Evolutionary conservation across 2,888 invertebrate species (phyloP).

Genomic region (Nomada flava): DNA sequence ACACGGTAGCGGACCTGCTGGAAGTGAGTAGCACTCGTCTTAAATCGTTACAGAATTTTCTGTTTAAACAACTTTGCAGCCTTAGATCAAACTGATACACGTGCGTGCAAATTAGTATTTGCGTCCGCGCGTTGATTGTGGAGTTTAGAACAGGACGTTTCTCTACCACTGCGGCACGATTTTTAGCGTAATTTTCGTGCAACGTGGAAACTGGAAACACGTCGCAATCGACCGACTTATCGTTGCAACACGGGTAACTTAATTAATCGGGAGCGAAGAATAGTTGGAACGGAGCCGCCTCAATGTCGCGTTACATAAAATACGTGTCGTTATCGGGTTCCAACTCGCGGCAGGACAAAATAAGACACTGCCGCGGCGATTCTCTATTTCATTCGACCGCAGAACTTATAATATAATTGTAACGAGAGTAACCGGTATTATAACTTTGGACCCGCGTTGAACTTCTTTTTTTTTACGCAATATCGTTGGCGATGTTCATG

Average conservation of each 20-base stretch:
- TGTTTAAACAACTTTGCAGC: background rate
- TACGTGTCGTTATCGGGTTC: background rate
- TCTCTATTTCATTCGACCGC: constrained; percentile 27
- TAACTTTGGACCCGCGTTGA: too few relatives aligned
- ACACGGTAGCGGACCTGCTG: constrained; percentile 92
- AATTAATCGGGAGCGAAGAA: background rate
- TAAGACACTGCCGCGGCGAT: background rate
- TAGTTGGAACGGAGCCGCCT: background rate
- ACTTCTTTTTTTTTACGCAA: background rate
- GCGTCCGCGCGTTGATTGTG: too few relatives aligned
- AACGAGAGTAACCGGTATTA: too few relatives aligned
- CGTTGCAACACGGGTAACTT: background rate
- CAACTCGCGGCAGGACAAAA: background rate
- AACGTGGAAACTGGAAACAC: background rate
- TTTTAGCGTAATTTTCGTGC: background rate
- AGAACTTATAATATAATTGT: background rate
- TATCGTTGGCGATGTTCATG: background rate
- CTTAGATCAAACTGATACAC: too few relatives aligned
- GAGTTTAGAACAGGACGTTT: too few relatives aligned
- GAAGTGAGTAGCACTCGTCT: constrained; percentile 83
- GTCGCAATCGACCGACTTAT: background rate
- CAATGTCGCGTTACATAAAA: constrained; percentile 41
- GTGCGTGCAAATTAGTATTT: too few relatives aligned
- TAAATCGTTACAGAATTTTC: background rate
- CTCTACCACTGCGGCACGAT: too few relatives aligned